Evolutionary conservation across 2,888 invertebrate genomes (phyloP).

Genomic region (Elegia similella): DNA sequence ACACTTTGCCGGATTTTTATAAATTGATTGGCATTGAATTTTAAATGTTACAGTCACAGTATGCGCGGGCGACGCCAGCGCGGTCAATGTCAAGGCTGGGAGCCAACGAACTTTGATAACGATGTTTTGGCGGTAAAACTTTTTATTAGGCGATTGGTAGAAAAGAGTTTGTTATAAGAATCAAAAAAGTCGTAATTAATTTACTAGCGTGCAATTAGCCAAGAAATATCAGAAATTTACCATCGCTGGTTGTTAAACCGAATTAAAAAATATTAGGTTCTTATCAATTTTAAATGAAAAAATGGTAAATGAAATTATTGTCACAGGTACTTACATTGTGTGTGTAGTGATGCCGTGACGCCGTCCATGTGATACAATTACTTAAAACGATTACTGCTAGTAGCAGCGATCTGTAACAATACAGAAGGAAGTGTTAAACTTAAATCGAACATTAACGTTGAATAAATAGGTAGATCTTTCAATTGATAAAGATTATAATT

Average conservation of each 20-base stretch:
- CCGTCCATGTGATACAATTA: conserved; percentile 73
- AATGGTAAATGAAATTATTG: no score
- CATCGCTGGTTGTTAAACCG: no score
- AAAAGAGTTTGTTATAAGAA: background rate
- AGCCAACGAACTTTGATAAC: conserved; percentile 17
- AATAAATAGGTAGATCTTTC: no score
- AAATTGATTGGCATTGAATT: conserved; percentile 8
- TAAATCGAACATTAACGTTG: no score
- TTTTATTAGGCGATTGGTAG: background rate
- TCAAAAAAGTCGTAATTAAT: background rate
- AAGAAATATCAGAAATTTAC: no score
- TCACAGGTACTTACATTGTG: conserved; percentile 75
- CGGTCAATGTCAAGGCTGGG: conserved; percentile 29
- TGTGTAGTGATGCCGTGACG: conserved; percentile 65
- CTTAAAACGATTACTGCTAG: conserved; percentile 70
- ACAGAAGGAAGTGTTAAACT: conserved; percentile 14
- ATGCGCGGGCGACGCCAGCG: conserved; percentile 16
- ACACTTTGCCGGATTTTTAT: background rate
- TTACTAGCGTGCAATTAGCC: background rate
- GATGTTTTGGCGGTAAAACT: conserved; percentile 19
- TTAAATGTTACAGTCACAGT: conserved; percentile 20
- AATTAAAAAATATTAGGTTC: no score
- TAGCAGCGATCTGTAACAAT: conserved; percentile 72
- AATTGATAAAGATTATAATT: no score
- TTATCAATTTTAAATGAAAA: no score